A percentile compares a stretch with the other conserved stretches of the same genome.
Conservation (phyloP, 2,888 invertebrate species). For the Gryllus longicercus region DNA sequence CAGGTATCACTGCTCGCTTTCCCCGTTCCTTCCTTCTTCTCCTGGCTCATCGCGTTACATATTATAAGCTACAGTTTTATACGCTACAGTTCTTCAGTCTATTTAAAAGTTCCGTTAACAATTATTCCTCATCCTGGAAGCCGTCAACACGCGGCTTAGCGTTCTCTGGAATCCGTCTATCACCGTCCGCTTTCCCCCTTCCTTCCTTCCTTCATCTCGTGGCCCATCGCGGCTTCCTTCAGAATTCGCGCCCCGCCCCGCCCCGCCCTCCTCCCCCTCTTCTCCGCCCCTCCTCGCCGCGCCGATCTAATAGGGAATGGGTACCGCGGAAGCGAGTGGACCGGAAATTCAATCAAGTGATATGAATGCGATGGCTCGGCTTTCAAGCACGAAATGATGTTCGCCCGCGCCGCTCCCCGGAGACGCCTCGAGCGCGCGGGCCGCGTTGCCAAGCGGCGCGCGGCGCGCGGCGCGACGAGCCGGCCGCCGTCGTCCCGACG, state of each 20-base stretch:
- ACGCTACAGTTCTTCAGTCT: no score
- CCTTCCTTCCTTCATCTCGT: background rate
- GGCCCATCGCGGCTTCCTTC: background rate
- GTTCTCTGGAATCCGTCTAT: no score
- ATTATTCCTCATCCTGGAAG: no score
- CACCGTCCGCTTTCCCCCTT: background rate
- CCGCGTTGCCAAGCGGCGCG: no score
- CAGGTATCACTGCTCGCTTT: no score
- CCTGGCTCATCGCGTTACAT: no score
- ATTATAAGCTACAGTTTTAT: no score
- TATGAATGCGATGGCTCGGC: constrained; percentile 23
- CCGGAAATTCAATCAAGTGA: constrained; percentile 32
- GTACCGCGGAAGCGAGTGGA: constrained; percentile 22
- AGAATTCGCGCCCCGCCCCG: background rate
- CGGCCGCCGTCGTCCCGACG: no score
- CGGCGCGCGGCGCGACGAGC: no score
- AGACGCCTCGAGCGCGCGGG: background rate
- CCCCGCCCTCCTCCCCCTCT: background rate
- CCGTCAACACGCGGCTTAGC: no score
- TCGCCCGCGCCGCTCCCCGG: background rate
- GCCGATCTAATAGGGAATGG: background rate
- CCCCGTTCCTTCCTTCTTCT: no score
- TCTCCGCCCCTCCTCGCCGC: background rate
- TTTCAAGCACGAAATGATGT: constrained; percentile 27
- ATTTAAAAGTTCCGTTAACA: no score